Conservation (phyloP, 2,888 invertebrate genomes). For the Acrobasis repandana region DNA sequence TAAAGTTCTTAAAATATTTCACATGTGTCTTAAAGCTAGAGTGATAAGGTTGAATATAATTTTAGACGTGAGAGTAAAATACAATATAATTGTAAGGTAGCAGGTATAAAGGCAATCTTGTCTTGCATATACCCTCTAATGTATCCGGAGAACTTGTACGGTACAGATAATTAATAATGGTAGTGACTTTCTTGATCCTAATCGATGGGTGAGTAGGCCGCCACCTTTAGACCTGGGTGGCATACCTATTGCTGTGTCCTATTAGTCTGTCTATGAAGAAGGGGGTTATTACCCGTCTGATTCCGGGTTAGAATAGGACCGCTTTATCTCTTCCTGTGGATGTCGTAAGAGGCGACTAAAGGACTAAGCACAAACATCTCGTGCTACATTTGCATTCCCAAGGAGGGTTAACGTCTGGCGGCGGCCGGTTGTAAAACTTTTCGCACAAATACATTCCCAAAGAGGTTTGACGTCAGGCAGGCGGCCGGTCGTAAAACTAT, state of each 20-base stretch:
- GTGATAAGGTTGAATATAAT: slow-evolving; percentile 9
- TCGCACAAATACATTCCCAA: too few species aligned
- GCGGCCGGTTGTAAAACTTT: too few species aligned
- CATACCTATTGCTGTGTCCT: neutral
- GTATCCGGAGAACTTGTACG: slow-evolving; percentile 21
- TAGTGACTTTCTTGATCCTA: slow-evolving; percentile 26
- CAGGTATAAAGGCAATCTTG: slow-evolving; percentile 10
- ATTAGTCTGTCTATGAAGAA: neutral
- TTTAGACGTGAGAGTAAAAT: slow-evolving; percentile 5
- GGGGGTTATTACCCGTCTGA: too few species aligned
- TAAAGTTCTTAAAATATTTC: neutral
- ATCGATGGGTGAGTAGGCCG: slow-evolving; percentile 33
- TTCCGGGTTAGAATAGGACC: too few species aligned
- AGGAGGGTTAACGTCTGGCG: too few species aligned
- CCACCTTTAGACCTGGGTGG: slow-evolving; percentile 24
- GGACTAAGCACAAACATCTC: too few species aligned
- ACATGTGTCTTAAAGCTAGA: neutral
- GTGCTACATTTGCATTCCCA: too few species aligned
- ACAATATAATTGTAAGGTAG: slow-evolving; percentile 14
- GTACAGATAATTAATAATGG: slow-evolving; percentile 29
- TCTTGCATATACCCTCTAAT: slow-evolving; percentile 15
- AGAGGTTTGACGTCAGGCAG: too few species aligned
- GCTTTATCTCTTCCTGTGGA: too few species aligned
- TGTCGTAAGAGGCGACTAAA: too few species aligned
- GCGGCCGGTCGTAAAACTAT: too few species aligned